Conservation (phyloP, 2,888 invertebrate genomes). For the Pilophorus perplexus region DNA sequence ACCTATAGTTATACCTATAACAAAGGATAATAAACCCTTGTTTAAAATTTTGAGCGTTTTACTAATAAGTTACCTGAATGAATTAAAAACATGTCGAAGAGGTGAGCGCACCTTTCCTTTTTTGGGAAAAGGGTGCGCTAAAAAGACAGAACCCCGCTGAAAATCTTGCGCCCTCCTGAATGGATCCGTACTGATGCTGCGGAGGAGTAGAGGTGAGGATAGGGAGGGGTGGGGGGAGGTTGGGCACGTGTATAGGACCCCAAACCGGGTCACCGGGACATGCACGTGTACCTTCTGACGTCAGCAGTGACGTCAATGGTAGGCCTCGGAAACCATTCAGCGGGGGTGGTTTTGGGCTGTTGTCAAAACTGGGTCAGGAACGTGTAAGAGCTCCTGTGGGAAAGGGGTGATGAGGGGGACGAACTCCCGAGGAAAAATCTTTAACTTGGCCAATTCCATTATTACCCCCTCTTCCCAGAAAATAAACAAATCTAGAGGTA, state of each 20-base stretch:
- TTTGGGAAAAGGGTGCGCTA: no score
- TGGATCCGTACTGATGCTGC: slow-evolving; percentile 8
- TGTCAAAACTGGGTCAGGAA: slow-evolving; percentile 31
- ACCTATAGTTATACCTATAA: no score
- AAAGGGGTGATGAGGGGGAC: neutral
- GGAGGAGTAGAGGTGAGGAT: neutral
- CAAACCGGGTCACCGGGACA: slow-evolving; percentile 37
- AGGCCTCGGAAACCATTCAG: slow-evolving; percentile 33
- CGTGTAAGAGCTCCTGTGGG: neutral
- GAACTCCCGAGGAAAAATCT: neutral
- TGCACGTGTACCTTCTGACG: slow-evolving; percentile 35
- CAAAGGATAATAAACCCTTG: no score
- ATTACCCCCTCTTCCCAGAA: no score
- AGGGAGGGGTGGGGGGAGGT: neutral
- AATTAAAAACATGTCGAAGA: no score
- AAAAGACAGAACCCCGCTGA: neutral
- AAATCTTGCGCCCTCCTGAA: slow-evolving; percentile 25
- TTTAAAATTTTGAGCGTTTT: no score
- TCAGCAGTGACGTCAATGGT: slow-evolving; percentile 36
- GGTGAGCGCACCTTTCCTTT: no score
- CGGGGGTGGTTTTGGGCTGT: neutral
- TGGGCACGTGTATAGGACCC: slow-evolving; percentile 27
- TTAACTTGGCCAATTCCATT: no score
- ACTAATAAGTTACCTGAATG: no score
- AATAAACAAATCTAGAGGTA: no score